These are phyloP conservation scores for Cheilosia pagana DNA, from an alignment of 2,888 invertebrate genomes.

Conservation along the genomic window DNA sequence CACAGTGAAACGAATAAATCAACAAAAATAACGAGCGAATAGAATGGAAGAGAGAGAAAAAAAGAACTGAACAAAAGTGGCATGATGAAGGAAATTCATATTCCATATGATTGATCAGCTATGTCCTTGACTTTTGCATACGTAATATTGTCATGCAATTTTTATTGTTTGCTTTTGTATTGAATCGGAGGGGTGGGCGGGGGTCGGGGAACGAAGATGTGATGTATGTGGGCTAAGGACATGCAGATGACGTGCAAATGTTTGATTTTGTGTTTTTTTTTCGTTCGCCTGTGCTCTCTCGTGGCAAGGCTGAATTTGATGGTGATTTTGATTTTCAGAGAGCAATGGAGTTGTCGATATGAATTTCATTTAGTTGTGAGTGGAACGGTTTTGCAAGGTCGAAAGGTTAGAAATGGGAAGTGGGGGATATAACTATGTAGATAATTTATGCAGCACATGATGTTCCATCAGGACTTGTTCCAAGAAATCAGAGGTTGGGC, in stretches of 20 bases:
- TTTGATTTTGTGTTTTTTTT: constrained; percentile 23
- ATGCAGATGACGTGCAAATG: constrained; percentile 59
- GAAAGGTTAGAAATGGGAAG: constrained; percentile 12
- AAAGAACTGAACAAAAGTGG: constrained; percentile 34
- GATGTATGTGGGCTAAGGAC: constrained; percentile 59
- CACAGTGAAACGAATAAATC: constrained; percentile 26
- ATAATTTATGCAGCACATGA: too few species aligned
- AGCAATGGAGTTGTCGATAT: constrained; percentile 25
- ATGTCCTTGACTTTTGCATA: constrained; percentile 73
- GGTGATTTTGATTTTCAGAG: constrained; percentile 17
- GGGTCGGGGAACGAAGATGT: constrained; percentile 10
- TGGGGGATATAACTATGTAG: too few species aligned
- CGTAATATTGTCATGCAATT: constrained; percentile 70
- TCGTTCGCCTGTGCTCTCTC: not conserved
- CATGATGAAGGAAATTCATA: constrained; percentile 68
- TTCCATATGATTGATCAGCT: constrained; percentile 72
- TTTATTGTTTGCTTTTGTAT: constrained; percentile 67
- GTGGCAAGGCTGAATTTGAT: constrained; percentile 22
- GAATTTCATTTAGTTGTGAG: constrained; percentile 44
- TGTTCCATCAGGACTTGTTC: too few species aligned
- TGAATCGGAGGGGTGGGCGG: not conserved
- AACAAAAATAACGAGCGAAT: not conserved
- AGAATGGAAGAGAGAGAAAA: constrained; percentile 4
- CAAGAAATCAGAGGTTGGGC: too few species aligned
- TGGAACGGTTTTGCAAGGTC: constrained; percentile 33